Percentiles rank a stretch among this genome's conserved stretches.
phyloP scores from a whole-genome alignment of 2,797 vertebrate genomes.

The Hydrolagus colliei region DNA sequence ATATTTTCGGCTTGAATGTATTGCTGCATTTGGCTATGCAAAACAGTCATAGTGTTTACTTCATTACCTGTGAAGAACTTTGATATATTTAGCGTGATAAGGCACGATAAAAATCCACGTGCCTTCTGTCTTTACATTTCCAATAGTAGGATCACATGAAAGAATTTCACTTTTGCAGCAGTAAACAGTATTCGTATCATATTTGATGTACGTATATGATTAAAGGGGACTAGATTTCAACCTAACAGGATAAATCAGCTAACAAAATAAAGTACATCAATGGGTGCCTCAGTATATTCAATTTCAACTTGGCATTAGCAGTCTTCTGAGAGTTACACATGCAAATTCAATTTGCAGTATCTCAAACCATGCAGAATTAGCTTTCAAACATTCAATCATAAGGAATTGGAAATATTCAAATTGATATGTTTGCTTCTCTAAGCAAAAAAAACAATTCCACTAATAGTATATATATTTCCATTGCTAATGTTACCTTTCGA shows the following conservation, averaged over 20 bases:
- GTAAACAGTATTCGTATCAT: background rate
- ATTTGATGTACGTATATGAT: background rate
- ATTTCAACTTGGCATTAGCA: background rate
- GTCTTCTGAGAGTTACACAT: background rate
- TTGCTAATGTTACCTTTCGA: background rate
- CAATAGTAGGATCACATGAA: too few relatives aligned
- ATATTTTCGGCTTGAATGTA: too few relatives aligned
- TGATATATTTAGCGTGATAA: too few relatives aligned
- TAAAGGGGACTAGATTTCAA: background rate
- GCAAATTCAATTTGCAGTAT: background rate
- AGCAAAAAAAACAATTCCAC: background rate
- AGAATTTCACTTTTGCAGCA: background rate
- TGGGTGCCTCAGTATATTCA: background rate
- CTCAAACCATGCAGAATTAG: conserved; percentile 19
- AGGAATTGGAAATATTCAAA: background rate
- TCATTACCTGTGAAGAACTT: too few relatives aligned
- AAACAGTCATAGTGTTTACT: too few relatives aligned
- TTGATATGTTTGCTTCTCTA: background rate
- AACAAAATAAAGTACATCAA: background rate
- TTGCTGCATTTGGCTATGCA: too few relatives aligned
- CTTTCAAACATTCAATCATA: conserved; percentile 10
- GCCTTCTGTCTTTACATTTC: too few relatives aligned
- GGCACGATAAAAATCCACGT: too few relatives aligned
- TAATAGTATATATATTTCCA: background rate
- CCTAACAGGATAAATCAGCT: background rate